phyloP scores from a whole-genome alignment of 2,888 invertebrate species.

The Lapara coniferarum region DNA sequence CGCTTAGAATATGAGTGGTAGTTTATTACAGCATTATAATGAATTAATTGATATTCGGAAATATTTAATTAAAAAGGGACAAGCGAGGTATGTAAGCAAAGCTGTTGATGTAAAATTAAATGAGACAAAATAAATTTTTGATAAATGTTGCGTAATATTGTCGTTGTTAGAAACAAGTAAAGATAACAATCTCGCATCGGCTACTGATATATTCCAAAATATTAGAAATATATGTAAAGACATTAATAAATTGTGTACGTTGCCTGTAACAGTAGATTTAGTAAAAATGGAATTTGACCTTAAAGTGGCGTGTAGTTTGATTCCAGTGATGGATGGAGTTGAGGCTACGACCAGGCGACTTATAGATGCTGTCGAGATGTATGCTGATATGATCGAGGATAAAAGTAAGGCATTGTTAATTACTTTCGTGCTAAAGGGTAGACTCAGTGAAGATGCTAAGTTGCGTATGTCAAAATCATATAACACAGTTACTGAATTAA shows the following conservation, averaged over 20 bases:
- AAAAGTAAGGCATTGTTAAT: constrained; percentile 29
- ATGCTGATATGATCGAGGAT: constrained; percentile 27
- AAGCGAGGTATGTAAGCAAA: background rate
- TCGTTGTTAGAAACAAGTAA: constrained; percentile 4
- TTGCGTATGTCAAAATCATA: constrained; percentile 18
- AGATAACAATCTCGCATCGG: background rate
- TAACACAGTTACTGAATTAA: constrained; percentile 27
- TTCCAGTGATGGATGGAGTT: constrained; percentile 26
- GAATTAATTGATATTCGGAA: background rate
- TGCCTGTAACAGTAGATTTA: background rate
- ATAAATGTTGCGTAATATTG: background rate
- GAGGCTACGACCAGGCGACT: constrained; percentile 26
- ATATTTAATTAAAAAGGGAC: constrained; percentile 18
- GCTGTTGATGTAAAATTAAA: background rate
- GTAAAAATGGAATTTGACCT: constrained; percentile 29
- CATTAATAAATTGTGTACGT: background rate
- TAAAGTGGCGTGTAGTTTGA: constrained; percentile 28
- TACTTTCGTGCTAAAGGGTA: constrained; percentile 34
- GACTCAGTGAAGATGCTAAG: constrained; percentile 31
- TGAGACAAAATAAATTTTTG: background rate
- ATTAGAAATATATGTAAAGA: background rate
- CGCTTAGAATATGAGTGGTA: too few relatives aligned
- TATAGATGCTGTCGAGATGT: constrained; percentile 29
- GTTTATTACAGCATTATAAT: too few relatives aligned
- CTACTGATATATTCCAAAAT: background rate